Percentiles rank a stretch among this genome's conserved stretches.
phyloP scores from a whole-genome alignment of 2,797 vertebrate genomes.

The Threskiornis aethiopicus region DNA sequence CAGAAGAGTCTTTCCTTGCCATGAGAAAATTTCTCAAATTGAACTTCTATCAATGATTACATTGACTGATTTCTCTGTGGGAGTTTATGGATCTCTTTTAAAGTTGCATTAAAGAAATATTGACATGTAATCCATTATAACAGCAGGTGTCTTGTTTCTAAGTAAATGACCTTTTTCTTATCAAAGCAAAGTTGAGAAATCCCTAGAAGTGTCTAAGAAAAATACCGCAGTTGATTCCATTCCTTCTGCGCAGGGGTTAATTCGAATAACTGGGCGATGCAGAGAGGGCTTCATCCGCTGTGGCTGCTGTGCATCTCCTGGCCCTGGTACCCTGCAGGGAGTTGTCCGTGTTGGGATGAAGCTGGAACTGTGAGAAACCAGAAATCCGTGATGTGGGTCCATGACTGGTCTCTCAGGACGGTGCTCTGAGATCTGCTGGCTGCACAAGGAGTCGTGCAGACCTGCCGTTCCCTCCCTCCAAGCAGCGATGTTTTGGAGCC shows the following conservation, averaged over 20 bases:
- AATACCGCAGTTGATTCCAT: not conserved
- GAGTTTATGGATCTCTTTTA: not conserved
- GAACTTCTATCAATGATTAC: not conserved
- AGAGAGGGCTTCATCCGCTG: not conserved
- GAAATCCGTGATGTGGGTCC: not conserved
- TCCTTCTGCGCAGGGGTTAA: not conserved
- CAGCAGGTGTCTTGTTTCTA: not conserved
- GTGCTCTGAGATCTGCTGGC: not conserved
- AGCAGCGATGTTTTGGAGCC: accelerated
- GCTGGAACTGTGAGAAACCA: not conserved
- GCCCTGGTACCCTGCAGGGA: not conserved
- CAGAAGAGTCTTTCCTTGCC: not conserved
- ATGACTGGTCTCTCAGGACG: not conserved
- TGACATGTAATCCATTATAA: not conserved
- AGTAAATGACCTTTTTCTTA: not conserved
- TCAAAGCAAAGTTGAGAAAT: not conserved
- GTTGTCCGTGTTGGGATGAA: not conserved
- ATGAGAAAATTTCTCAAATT: not conserved
- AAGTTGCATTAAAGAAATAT: not conserved
- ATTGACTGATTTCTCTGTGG: not conserved
- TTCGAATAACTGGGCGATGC: too few relatives aligned
- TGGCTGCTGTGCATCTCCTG: accelerated
- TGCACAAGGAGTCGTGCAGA: not conserved
- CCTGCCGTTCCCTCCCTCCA: too few relatives aligned
- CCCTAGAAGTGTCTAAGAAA: not conserved